Conservation (phyloP, 2,888 invertebrate species). For the Coenonympha arcania region DNA sequence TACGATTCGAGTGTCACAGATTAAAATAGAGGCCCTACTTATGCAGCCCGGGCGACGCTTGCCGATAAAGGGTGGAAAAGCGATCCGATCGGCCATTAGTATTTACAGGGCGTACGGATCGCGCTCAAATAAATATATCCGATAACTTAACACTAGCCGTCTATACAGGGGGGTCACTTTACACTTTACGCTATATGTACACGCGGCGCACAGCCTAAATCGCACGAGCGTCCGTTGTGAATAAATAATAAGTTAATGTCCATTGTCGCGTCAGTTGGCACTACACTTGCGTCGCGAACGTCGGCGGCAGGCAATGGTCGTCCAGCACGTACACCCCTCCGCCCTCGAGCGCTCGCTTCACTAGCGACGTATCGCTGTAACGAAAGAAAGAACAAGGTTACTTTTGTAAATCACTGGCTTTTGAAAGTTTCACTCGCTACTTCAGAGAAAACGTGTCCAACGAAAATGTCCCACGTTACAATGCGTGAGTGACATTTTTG, state of each 20-base stretch:
- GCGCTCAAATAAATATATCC: conserved; percentile 70
- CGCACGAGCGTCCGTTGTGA: conserved; percentile 68
- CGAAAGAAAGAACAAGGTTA: conserved; percentile 38
- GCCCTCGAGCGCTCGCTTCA: conserved; percentile 80
- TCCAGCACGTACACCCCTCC: conserved; percentile 82
- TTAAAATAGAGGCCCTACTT: background rate
- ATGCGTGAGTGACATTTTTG: background rate
- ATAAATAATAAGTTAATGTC: conserved; percentile 62
- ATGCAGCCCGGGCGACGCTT: conserved; percentile 43
- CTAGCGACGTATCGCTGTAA: conserved; percentile 79
- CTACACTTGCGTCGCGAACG: conserved; percentile 86
- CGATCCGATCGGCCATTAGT: conserved; percentile 59
- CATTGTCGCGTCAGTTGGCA: conserved; percentile 46
- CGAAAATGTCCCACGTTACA: background rate
- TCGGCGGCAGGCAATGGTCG: conserved; percentile 82
- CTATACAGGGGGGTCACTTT: conserved; percentile 71
- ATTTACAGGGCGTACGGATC: conserved; percentile 67
- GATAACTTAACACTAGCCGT: conserved; percentile 68
- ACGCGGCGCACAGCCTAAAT: conserved; percentile 71
- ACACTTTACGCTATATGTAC: conserved; percentile 71
- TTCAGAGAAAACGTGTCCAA: conserved; percentile 1
- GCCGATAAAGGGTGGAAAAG: conserved; percentile 53
- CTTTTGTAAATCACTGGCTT: no score
- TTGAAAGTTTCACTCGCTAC: background rate
- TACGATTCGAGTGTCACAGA: background rate